Base-by-base conservation (phyloP, 2,888 invertebrate species). In the Drosophila ezoana region DNA sequence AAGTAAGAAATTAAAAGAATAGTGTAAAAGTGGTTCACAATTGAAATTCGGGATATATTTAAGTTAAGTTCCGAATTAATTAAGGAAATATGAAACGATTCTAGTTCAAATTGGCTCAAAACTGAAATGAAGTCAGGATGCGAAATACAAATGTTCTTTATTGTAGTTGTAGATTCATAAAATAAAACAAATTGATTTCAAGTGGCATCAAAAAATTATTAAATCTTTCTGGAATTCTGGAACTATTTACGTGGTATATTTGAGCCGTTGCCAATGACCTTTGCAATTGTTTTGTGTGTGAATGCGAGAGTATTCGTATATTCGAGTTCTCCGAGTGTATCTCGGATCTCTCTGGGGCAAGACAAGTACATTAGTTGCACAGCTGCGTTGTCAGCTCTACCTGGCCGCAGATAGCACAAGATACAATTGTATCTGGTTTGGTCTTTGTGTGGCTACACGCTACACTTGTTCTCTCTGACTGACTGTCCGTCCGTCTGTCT, bases 301-400 rank as follows among this genome's bases (percentile, higher is more conserved):
- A 11, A n/a, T 44, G 44, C 32, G 11, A 16, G 58, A 32, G 76
- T 33, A 10, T 10, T 20, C 37, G 16, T 28, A 28, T 28, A 28
- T 28, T 8, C 28, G 28, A 28, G 28, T 28, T 28, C 1, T 2
- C 8, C 18, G 33, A 43, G 41, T 47, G 37, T 49, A 40, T 51
- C 48, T 56, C 32, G 28, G 23, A 23, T 16, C 32, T 37, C 16
- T 11, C 20, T 38, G 52, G 41, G 72, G 51, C 41, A 38, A 44
- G 76, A 78, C 79, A 80, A 87, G 73, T 85, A 67, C 83, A 86
- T 84, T 87, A 84, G 88, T 80, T 85, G 63, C 78, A 78, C 78
- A 79, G 78, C 61, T 77, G 77, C 79, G 40, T 68, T 59, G 62
- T 45, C 64, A 61, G 54, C 56, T 66, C 65, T 73, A 77, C 86